Evolutionary conservation across 2,888 invertebrate genomes (phyloP), one percentile per base, ranked within the genome.

Genomic region (Zeuzera pyrina): DNA sequence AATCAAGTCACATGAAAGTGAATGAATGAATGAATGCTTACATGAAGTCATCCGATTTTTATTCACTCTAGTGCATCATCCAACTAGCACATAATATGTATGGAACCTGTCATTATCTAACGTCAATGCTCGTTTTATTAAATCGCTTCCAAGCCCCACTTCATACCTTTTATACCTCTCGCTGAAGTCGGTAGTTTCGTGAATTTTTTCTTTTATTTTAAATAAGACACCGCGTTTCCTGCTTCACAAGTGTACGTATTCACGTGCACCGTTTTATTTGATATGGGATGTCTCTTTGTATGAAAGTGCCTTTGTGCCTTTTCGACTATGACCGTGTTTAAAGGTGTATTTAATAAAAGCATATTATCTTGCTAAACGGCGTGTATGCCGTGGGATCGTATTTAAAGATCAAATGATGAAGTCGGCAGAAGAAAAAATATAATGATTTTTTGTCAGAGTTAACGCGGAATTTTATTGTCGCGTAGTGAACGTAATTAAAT

Each of bases 161-260:
- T 52, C 56, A 58, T 57, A 45, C 55, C 56, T 59, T 62, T 62
- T 56, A 52, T 53, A 35, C 47, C 42, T 42, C 31, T 29, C 35
- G 57, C 65, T 66, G 58, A 52, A 53, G 49, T 39, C 44, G 50
- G 55, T 43, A 50, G 56, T 54, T 57, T 62, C 52, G 60, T 62
- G 50, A 53, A 55, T 52, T 38, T 50, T 57, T 51, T 60, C 61
- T 59, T 57, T 47, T 35, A 52, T 57, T 54, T 49, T 51, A 55
- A 26, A 84, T 70, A 72, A 68, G 81, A 84, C 76, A 83, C 78
- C 79, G 67, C 66, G 63, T 56, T 79, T 84, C 84, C 84, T 79
- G 83, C 60, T 62, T 47, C 57, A 61, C 77, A 76, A 78, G 76
- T 76, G 76, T 66, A 62, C 57, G 60, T 45, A 66, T 68, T 58